A percentile compares a stretch with the other conserved stretches of the same genome.
phyloP scores from a whole-genome alignment of 2,113 vertebrate species.

The Nibea albiflora region DNA sequence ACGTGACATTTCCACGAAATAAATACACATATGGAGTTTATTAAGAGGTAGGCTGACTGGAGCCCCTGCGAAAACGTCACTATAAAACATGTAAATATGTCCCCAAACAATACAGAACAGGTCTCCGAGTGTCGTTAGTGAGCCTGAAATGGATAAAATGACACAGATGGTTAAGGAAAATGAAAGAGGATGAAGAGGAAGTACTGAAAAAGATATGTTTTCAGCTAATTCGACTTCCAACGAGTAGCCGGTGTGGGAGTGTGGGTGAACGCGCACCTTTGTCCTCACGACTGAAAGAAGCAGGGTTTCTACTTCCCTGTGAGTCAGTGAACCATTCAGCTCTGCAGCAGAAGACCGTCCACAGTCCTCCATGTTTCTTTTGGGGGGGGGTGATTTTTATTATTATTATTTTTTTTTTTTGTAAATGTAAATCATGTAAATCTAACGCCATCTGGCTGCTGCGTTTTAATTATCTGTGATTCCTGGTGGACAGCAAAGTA shows the following conservation, averaged over 20 bases:
- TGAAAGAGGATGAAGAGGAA: too few species aligned
- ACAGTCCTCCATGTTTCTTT: not conserved
- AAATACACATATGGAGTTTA: not conserved
- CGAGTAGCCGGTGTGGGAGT: not conserved
- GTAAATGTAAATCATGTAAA: too few species aligned
- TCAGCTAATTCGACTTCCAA: too few species aligned
- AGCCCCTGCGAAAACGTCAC: not conserved
- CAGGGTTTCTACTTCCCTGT: not conserved
- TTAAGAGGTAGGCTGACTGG: not conserved
- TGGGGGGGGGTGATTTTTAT: too few species aligned
- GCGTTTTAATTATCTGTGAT: too few species aligned
- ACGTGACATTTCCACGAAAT: not conserved
- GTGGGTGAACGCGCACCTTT: conserved; percentile 26
- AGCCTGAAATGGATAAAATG: not conserved
- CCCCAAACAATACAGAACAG: not conserved
- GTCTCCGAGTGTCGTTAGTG: not conserved
- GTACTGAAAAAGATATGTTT: too few species aligned
- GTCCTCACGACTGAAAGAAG: conserved; percentile 28
- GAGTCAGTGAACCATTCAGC: conserved; percentile 18
- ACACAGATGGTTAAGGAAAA: too few species aligned
- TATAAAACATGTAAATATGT: not conserved
- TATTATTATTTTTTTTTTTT: too few species aligned
- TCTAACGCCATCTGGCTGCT: too few species aligned
- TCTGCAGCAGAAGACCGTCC: conserved; percentile 18
- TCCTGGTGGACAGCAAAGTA: too few species aligned